Conservation (phyloP, 2,797 vertebrate species). For the Anas georgica region DNA sequence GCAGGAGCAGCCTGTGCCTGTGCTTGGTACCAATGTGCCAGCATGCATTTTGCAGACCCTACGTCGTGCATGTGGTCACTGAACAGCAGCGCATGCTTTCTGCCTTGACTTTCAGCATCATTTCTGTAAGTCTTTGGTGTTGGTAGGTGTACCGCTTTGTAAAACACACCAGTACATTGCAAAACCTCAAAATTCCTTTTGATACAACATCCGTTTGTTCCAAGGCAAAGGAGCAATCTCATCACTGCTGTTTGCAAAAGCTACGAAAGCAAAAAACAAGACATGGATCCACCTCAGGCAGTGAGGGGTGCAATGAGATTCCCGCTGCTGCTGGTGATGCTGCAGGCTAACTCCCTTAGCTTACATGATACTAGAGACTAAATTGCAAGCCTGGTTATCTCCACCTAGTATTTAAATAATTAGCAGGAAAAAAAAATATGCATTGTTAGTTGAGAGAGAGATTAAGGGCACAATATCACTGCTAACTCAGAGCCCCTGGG, state of each 20-base stretch:
- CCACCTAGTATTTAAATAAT: background rate
- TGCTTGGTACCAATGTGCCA: background rate
- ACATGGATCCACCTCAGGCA: fast-evolving
- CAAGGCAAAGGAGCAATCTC: background rate
- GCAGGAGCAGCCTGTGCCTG: background rate
- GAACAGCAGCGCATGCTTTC: fast-evolving
- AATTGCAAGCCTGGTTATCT: background rate
- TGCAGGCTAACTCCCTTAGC: background rate
- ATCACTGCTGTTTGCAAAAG: background rate
- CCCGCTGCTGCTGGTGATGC: fast-evolving
- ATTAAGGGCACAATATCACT: background rate
- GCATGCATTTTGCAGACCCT: fast-evolving
- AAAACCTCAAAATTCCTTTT: background rate
- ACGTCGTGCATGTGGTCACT: fast-evolving
- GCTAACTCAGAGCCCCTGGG: background rate
- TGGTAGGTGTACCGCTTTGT: fast-evolving
- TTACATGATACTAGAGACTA: background rate
- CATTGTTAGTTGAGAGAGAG: background rate
- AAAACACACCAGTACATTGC: fast-evolving
- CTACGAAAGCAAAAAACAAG: too few species aligned
- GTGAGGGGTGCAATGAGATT: background rate
- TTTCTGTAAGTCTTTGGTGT: fast-evolving
- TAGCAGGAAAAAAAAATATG: background rate
- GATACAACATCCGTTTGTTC: background rate
- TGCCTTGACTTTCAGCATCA: background rate